Conservation (phyloP, 2,113 vertebrate species). For the Chelonoidis abingdonii region DNA sequence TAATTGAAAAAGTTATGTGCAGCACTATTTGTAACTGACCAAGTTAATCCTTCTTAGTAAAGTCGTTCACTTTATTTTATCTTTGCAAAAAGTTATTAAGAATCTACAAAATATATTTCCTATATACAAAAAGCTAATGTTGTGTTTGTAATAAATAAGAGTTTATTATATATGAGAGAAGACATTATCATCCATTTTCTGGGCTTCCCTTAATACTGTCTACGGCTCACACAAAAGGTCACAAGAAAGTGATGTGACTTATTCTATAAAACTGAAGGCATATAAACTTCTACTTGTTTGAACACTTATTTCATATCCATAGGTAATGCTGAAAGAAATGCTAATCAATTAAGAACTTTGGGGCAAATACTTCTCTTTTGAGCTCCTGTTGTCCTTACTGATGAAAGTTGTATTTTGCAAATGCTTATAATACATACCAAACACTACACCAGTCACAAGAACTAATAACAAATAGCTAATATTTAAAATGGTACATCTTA, state of each 20-base stretch:
- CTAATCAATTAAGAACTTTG: neutral
- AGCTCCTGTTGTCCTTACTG: neutral
- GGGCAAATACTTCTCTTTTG: neutral
- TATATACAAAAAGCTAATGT: neutral
- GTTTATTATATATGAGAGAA: neutral
- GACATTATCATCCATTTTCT: neutral
- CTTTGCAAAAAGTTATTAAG: slow-evolving; percentile 2
- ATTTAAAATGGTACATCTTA: neutral
- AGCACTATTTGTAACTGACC: neutral
- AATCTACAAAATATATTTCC: neutral
- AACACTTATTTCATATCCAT: neutral
- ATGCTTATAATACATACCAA: neutral
- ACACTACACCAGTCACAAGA: neutral
- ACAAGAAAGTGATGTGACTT: neutral
- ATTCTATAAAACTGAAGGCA: neutral
- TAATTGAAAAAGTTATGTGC: neutral
- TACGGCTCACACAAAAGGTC: neutral
- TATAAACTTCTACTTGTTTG: neutral
- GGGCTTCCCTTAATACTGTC: neutral
- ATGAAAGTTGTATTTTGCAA: neutral
- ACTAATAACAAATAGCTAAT: neutral
- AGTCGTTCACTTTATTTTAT: neutral
- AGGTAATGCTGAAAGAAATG: neutral
- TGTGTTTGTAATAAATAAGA: neutral
- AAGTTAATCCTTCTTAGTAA: neutral